Percentiles rank a stretch among this genome's conserved stretches.
phyloP scores from a whole-genome alignment of 2,797 vertebrate species.

The Malacoraja senta region DNA sequence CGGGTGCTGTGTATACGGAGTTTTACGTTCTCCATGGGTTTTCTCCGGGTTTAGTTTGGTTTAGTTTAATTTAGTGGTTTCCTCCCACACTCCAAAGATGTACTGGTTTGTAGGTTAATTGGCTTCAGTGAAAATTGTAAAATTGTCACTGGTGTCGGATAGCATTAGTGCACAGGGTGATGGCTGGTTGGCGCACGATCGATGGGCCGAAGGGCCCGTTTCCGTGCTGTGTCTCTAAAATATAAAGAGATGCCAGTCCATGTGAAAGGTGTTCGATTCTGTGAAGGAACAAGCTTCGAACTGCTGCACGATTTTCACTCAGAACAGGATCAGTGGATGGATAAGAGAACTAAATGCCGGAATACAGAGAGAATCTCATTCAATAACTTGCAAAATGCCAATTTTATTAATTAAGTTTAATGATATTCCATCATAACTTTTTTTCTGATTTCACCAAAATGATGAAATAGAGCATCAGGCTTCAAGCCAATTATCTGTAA shows the following conservation, averaged over 20 bases:
- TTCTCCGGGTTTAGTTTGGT: no score
- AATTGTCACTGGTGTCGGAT: no score
- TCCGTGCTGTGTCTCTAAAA: no score
- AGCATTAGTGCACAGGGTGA: no score
- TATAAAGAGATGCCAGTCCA: background rate
- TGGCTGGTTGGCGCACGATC: no score
- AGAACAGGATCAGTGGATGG: background rate
- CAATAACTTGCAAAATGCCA: background rate
- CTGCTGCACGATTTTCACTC: background rate
- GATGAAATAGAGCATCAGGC: conserved; percentile 1
- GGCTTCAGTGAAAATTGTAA: no score
- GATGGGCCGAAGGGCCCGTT: no score
- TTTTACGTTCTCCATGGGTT: no score
- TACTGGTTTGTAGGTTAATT: no score
- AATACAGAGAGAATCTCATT: background rate
- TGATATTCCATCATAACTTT: background rate
- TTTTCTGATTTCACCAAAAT: conserved; percentile 7
- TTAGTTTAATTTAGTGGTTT: no score
- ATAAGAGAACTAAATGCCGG: background rate
- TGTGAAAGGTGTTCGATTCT: background rate
- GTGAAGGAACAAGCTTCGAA: background rate
- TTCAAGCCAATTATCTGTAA: background rate
- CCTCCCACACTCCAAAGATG: no score
- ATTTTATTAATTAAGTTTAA: background rate
- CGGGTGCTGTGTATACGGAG: no score